Evolutionary conservation across 1,140 invertebrate species (phyloP).

Genomic region (Bombus difficillimus): DNA sequence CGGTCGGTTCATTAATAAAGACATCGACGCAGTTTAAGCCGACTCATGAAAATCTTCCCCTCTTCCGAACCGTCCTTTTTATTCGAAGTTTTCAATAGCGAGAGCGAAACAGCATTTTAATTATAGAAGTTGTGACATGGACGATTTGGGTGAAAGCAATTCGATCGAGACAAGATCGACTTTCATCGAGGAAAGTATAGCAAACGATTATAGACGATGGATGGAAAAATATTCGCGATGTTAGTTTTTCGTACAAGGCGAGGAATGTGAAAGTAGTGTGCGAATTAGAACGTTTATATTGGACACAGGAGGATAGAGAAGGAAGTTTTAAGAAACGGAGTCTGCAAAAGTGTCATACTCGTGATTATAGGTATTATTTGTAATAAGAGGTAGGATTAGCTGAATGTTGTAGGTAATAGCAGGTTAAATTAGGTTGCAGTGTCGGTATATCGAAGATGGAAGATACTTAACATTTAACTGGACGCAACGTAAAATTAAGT

Average conservation of each 20-base stretch:
- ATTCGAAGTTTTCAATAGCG: not conserved
- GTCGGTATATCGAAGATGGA: not conserved
- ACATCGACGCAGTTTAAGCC: conserved; percentile 62
- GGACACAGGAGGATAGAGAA: not conserved
- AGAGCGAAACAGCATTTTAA: not conserved
- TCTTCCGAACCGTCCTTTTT: not conserved
- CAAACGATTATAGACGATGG: not conserved
- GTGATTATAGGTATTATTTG: not conserved
- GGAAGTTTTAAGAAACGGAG: not conserved
- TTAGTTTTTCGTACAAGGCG: not conserved
- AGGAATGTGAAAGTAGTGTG: not conserved
- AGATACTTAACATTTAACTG: not conserved
- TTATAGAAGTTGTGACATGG: not conserved
- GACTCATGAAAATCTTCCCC: conserved; percentile 33
- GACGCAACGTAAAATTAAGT: not conserved
- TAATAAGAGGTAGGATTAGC: not conserved
- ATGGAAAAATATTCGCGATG: not conserved
- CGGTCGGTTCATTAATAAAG: conserved; percentile 73
- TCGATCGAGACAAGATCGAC: not conserved
- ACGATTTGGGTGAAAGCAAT: conserved; percentile 1
- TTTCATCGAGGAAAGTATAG: not conserved
- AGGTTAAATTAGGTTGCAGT: not conserved
- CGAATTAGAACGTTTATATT: not conserved
- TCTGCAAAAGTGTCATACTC: not conserved
- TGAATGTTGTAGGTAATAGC: not conserved